phyloP scores from a whole-genome alignment of 2,113 vertebrate genomes.

The Crotalus viridis region DNA sequence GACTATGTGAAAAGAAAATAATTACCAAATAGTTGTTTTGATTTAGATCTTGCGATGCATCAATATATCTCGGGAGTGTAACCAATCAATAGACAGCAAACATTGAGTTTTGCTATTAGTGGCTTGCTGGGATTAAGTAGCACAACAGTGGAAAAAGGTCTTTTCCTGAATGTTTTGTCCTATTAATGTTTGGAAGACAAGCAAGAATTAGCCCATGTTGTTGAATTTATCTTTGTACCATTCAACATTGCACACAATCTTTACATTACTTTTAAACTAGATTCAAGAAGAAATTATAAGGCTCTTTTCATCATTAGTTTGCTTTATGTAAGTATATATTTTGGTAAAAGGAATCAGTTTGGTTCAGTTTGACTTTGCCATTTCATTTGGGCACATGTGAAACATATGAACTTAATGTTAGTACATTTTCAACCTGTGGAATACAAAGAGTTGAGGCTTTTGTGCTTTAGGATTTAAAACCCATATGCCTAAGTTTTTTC shows the following conservation, averaged over 20 bases:
- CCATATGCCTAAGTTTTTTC: background rate
- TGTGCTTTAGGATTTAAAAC: background rate
- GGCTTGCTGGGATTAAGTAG: background rate
- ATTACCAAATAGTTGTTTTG: conserved; percentile 13
- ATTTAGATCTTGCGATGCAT: background rate
- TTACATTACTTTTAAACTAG: background rate
- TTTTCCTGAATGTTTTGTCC: background rate
- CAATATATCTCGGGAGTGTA: background rate
- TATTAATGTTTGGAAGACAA: background rate
- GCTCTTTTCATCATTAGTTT: background rate
- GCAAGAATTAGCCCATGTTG: background rate
- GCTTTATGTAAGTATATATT: background rate
- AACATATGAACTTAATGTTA: background rate
- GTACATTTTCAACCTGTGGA: background rate
- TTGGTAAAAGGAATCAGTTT: background rate
- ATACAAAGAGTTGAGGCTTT: background rate
- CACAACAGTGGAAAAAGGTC: background rate
- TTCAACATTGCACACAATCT: background rate
- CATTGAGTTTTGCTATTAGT: background rate
- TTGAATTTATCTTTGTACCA: background rate
- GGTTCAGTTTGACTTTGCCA: background rate
- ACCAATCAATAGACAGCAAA: background rate
- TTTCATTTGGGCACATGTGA: background rate
- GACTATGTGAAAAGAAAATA: background rate
- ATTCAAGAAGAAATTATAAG: background rate